Percentiles rank a stretch among this genome's conserved stretches.
Evolutionary conservation across 2,888 invertebrate species (phyloP).

Genomic region (Unio delphinus): DNA sequence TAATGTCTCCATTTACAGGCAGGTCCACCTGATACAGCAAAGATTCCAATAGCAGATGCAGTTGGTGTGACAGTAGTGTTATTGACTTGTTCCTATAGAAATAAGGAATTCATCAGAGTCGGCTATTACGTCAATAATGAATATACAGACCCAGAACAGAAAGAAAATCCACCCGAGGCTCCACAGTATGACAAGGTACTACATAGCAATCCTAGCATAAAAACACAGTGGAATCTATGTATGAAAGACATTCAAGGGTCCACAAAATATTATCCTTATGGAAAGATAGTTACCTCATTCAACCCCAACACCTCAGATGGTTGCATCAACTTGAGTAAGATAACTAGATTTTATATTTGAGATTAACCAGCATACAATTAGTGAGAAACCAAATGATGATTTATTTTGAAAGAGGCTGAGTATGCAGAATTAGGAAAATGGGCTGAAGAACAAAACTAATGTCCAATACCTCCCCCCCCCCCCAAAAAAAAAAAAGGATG

Average conservation of each 20-base stretch:
- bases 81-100: conserved; percentile 92
- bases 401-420: no score
- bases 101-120: conserved; percentile 93
- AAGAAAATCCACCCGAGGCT: conserved; percentile 93
- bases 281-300: not conserved
- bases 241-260: not conserved
- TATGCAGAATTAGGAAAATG: no score
- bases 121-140: conserved; percentile 99
- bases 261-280: not conserved
- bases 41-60: conserved; percentile 96
- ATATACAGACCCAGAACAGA: conserved; percentile 91
- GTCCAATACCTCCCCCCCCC: no score
- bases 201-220: not conserved
- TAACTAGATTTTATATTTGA: no score
- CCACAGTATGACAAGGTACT: conserved; percentile 93
- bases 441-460: no score
- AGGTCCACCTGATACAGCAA: conserved; percentile 92
- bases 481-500: no score
- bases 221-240: no score
- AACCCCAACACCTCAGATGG: no score
- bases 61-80: conserved; percentile 98
- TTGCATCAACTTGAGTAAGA: no score
- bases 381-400: no score
- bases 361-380: no score
- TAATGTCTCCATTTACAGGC: conserved; percentile 77